Evolutionary conservation across 2,113 vertebrate species (phyloP).

Genomic region (Triplophysa tibetana): DNA sequence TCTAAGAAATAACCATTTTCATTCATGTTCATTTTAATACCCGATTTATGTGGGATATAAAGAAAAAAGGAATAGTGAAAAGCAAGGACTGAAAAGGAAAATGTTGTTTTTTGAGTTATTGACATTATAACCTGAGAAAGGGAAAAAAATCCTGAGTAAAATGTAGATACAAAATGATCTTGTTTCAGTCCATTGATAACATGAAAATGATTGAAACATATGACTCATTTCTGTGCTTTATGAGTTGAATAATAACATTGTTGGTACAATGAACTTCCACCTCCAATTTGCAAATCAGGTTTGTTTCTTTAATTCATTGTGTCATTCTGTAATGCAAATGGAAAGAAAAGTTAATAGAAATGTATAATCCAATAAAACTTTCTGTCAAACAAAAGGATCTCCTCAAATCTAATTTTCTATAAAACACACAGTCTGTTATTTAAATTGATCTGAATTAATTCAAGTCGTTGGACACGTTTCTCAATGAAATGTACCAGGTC

Average conservation of each 20-base stretch:
- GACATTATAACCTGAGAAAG: neutral
- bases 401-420: neutral
- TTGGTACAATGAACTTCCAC: slow-evolving; percentile 28
- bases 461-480: slow-evolving; percentile 4
- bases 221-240: neutral
- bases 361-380: slow-evolving; percentile 1
- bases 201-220: slow-evolving; percentile 12
- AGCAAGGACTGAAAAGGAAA: neutral
- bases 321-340: neutral
- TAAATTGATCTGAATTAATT: slow-evolving; percentile 4
- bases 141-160: neutral
- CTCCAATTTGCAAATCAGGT: slow-evolving; percentile 17
- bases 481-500: slow-evolving; percentile 29
- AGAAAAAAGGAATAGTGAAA: neutral
- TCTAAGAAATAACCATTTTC: too few relatives aligned
- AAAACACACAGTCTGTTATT: neutral
- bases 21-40: too few relatives aligned
- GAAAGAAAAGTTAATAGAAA: slow-evolving; percentile 7
- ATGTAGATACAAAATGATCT: slow-evolving; percentile 16
- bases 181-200: slow-evolving; percentile 18
- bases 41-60: too few relatives aligned
- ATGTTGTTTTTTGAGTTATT: too few relatives aligned
- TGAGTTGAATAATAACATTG: slow-evolving; percentile 9
- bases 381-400: neutral
- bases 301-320: neutral